Base-by-base conservation (phyloP, 1,140 invertebrate species). In the Calycopis cecrops region DNA sequence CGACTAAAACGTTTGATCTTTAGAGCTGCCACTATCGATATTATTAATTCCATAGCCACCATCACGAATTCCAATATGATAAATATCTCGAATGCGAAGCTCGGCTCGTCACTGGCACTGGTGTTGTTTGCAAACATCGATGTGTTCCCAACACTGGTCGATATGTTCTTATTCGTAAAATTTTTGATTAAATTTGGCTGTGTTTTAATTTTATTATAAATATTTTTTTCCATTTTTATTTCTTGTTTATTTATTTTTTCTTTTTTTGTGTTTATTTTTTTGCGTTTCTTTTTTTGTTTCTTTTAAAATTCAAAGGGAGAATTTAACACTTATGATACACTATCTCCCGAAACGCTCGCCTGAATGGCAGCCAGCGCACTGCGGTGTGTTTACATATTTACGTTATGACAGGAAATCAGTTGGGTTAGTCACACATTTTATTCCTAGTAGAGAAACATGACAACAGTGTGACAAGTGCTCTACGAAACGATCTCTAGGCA, bases 51-150 rank as follows among this genome's bases (percentile, higher is more conserved):
- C 48, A 79, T 33, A 60, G 73, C 60, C 62, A 70, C 79, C 79
- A 85, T 80, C 28, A 82, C 58, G 50, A 83, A 73, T 75, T 80
- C 79, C 47, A 67, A 60, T 38, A 78, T 62, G 48, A 76, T 69
- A 53, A 84, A 77, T 16, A 62, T 65, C 59, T 72, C 65, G 21
- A 28, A 28, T 28, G 21, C 21, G 21, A 28, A 28, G 2, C 21
- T 28, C 6, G 21, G 21, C 6, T 28, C 21, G 6, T 28, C 21
- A 28, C 21, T 28, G 6, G 21, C 21, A 28, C 21, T 28, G 21
- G 21, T 28, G 21, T 28, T 28, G 21, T 28, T 28, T 28, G 21
- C 6, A 28, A 28, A 28, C 21, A 28, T 28, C 21, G 21, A 28
- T 28, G 21, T 28, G 6, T 28, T 28, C 21, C 21, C 21, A 28